A percentile compares a stretch with the other conserved stretches of the same genome.
phyloP scores from a whole-genome alignment of 2,797 vertebrate species.

The Eleutherodactylus coqui region DNA sequence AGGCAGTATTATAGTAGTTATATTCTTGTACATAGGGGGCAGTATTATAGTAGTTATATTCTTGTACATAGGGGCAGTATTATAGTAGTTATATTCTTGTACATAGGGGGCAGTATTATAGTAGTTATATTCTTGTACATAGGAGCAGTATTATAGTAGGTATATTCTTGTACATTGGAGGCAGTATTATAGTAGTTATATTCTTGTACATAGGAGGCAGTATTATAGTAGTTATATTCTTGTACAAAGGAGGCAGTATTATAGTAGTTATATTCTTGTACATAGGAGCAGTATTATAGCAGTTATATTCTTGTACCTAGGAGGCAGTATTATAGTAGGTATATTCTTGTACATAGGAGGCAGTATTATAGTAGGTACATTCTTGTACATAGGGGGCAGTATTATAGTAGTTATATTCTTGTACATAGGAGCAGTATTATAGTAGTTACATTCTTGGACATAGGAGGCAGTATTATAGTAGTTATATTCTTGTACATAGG shows the following conservation, averaged over 20 bases:
- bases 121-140: no score
- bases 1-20: background rate
- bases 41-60: no score
- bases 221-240: background rate
- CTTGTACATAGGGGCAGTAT: background rate
- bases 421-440: no score
- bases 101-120: background rate
- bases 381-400: no score
- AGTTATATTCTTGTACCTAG: background rate
- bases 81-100: background rate
- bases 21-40: no score
- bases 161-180: no score
- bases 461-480: background rate
- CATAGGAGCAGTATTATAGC: background rate
- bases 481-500: background rate
- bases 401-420: no score
- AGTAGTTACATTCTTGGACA: no score
- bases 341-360: no score
- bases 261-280: background rate
- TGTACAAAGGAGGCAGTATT: background rate
- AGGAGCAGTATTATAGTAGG: no score
- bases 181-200: no score
- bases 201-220: background rate
- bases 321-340: background rate
- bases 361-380: no score